Evolutionary conservation across 2,797 vertebrate genomes (phyloP), one percentile per base, ranked within the genome.

Genomic region (Sebastes hubbsi): DNA sequence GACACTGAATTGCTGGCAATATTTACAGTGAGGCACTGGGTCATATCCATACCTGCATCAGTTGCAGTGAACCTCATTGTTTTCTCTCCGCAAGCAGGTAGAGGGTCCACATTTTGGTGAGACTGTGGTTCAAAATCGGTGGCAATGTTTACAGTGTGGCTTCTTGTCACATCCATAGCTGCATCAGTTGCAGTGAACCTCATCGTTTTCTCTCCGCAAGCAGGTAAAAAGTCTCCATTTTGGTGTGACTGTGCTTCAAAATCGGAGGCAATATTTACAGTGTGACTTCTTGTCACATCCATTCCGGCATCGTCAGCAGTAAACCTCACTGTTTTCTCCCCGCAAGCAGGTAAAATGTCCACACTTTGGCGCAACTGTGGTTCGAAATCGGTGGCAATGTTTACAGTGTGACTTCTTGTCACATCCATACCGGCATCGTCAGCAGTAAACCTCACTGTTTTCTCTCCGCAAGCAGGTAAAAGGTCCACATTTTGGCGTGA

Each of bases 41-140:
- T 88, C 29, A 78, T 14, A 25, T 88, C 86, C 73, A 90, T 87
- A 0, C 42, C 29, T 2, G 76, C 80, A 7, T 87, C 74, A 1
- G 62, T 13, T 8, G 55, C 27, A 38, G 2, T 10, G 2, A 84
- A 49, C 42, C 42, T 49, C 16, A 79, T 4, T 0, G 75, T 86
- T 34, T 74, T 82, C 22, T 85, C 81, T 13, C 72, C 73, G 1
- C 6, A 14, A 16, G 25, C 2, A 29, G 34, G 34, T 6, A 42
- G 2, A 22, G 9, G 1, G 16, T 42, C 30, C 22, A 29, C 1
- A 22, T 80, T 34, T 38, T 30, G 38, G 4, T 25, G 13, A 2
- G 69, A 1, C 9, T 25, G 30, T 0, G 2, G 16, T 0, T 30
- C 1, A 0, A 82, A 6, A 56, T 52, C 18, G 0, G 20, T 42